Evolutionary conservation across 2,113 vertebrate genomes (phyloP).

Genomic region (Meleagris gallopavo): DNA sequence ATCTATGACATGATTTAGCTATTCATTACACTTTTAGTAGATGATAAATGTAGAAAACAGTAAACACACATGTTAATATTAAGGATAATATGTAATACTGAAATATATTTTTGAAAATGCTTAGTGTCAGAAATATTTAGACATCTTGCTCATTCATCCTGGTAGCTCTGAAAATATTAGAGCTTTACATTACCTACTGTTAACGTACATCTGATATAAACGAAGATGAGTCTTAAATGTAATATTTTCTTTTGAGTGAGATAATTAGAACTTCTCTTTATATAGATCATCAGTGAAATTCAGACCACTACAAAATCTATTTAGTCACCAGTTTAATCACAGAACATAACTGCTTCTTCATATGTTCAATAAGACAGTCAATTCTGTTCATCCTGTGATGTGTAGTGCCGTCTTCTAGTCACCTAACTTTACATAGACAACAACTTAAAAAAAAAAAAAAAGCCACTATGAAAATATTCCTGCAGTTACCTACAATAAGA

Average conservation of each 20-base stretch:
- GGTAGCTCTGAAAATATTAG: neutral
- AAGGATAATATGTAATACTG: neutral
- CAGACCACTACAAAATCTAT: neutral
- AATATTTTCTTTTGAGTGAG: neutral
- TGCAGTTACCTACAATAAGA: neutral
- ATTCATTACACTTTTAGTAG: neutral
- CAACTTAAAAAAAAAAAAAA: neutral
- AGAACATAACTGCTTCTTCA: neutral
- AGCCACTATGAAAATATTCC: neutral
- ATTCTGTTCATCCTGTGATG: neutral
- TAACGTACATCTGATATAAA: neutral
- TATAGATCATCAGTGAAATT: neutral
- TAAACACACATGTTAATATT: neutral
- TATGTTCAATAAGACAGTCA: neutral
- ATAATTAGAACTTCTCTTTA: neutral
- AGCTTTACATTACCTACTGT: neutral
- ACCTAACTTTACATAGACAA: neutral
- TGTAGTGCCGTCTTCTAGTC: neutral
- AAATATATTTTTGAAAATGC: neutral
- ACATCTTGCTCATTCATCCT: neutral
- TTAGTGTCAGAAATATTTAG: neutral
- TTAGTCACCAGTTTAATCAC: neutral
- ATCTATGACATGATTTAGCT: neutral
- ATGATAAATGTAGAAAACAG: neutral
- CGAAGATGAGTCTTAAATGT: neutral